A percentile compares a stretch with the other conserved stretches of the same genome.
These are phyloP conservation scores for Sebastes iracundus DNA, from an alignment of 2,797 vertebrate species.

Conservation along the genomic window DNA sequence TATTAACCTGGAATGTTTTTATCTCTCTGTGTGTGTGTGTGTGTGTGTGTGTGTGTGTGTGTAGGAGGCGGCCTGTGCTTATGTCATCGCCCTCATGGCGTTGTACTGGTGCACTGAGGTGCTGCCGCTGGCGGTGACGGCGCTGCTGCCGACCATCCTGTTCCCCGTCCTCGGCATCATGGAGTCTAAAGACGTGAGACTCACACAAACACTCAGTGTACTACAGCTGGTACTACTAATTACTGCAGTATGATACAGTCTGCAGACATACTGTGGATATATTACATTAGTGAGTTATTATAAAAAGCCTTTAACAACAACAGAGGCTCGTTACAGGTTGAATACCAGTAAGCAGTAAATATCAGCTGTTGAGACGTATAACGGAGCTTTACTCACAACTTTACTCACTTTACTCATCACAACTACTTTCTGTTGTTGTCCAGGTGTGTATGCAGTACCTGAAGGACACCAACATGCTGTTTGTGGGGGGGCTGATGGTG, in stretches of 20 bases:
- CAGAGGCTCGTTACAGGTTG: too few relatives aligned
- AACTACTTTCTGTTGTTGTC: constrained; percentile 12
- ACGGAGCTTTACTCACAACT: too few relatives aligned
- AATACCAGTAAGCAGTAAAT: too few relatives aligned
- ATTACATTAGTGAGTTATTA: too few relatives aligned
- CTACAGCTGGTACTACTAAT: too few relatives aligned
- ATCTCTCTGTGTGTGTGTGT: background rate
- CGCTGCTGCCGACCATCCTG: constrained; percentile 89
- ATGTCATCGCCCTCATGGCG: constrained; percentile 91
- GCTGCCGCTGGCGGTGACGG: constrained; percentile 90
- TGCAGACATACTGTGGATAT: too few relatives aligned
- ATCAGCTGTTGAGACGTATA: too few relatives aligned
- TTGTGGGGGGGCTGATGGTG: constrained; percentile 92
- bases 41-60: background rate
- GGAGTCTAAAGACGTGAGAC: constrained; percentile 87
- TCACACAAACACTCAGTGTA: background rate
- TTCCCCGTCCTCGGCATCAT: constrained; percentile 91
- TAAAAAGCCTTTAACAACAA: too few relatives aligned
- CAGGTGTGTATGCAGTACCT: constrained; percentile 97
- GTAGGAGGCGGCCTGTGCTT: constrained; percentile 90
- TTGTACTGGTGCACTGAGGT: constrained; percentile 95
- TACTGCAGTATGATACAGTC: too few relatives aligned
- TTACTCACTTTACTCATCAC: too few relatives aligned
- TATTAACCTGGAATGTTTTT: background rate
- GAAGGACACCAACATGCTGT: constrained; percentile 96